Conservation (phyloP, 53 echinoderm and acorn worm genomes). For the Patiria pectinifera region DNA sequence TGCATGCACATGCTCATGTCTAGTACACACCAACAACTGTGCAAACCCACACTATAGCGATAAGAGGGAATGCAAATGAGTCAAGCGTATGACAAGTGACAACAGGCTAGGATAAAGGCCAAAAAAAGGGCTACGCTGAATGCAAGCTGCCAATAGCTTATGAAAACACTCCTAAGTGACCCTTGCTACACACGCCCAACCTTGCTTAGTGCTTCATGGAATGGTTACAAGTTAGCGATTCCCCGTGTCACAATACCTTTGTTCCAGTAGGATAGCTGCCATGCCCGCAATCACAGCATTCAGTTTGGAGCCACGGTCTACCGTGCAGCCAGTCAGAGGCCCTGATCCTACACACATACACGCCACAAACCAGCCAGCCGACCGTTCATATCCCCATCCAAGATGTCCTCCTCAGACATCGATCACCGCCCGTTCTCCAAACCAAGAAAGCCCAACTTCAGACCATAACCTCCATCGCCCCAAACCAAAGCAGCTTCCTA, state of each 20-base stretch:
- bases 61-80: background rate
- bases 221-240: background rate
- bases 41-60: background rate
- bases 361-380: conserved; percentile 1
- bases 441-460: conserved; percentile 31
- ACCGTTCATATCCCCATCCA: background rate
- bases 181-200: background rate
- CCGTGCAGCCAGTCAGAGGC: background rate
- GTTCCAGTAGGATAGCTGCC: conserved; percentile 42
- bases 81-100: background rate
- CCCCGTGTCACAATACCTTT: conserved; percentile 46
- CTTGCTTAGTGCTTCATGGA: background rate
- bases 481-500: conserved; percentile 37
- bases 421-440: background rate
- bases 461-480: conserved; percentile 48
- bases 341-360: background rate
- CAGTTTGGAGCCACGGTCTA: background rate
- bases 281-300: conserved; percentile 20
- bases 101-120: background rate
- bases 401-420: background rate
- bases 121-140: background rate
- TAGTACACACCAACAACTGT: background rate
- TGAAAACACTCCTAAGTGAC: background rate
- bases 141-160: background rate
- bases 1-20: background rate